Evolutionary conservation across 2,888 invertebrate species (phyloP).

Genomic region (Drosophila borborema): DNA sequence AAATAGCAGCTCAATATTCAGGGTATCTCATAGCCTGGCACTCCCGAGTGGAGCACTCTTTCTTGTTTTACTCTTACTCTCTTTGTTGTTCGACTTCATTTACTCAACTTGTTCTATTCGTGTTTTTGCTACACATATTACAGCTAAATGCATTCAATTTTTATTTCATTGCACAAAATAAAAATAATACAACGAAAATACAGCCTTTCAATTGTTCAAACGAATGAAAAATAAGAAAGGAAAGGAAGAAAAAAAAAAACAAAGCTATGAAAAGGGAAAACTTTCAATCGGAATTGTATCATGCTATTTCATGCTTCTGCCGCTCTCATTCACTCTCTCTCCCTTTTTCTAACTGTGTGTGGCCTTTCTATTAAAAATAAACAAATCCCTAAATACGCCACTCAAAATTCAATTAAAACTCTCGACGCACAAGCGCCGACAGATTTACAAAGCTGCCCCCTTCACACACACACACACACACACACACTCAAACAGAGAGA

Average conservation of each 20-base stretch:
- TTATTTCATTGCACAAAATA: neutral
- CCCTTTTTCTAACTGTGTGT: conserved; percentile 26
- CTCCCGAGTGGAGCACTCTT: neutral
- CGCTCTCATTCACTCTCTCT: conserved; percentile 13
- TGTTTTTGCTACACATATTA: conserved; percentile 7
- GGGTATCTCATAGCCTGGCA: neutral
- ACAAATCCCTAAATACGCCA: conserved; percentile 78
- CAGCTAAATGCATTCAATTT: conserved; percentile 16
- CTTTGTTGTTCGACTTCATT: neutral
- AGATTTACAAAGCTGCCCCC: conserved; percentile 59
- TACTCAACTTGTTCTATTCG: neutral
- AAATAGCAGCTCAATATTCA: too few species aligned
- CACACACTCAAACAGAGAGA: conserved; percentile 4
- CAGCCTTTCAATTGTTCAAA: conserved; percentile 28
- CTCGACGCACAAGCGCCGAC: conserved; percentile 68
- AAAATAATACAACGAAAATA: neutral
- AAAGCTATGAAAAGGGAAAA: conserved; percentile 19
- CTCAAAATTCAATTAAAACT: conserved; percentile 79
- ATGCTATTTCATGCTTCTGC: conserved; percentile 35
- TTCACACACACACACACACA: conserved; percentile 34
- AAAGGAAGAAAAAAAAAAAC: neutral
- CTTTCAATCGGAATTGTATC: conserved; percentile 42
- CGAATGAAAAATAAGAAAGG: neutral
- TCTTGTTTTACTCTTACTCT: neutral
- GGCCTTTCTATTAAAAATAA: conserved; percentile 76